Conservation (phyloP, 1,140 invertebrate genomes). For the Drosophila bocqueti region DNA sequence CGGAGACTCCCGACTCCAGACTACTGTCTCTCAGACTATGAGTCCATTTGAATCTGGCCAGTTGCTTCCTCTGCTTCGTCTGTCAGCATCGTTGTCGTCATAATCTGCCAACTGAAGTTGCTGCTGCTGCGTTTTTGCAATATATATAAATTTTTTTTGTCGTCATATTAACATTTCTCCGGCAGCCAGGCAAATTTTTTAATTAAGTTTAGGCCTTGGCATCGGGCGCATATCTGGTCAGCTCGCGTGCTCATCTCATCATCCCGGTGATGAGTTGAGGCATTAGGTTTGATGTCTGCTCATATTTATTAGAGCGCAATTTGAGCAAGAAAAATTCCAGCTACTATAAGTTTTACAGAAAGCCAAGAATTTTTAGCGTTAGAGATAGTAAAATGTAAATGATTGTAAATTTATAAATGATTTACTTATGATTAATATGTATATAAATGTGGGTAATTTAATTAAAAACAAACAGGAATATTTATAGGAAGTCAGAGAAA, state of each 20-base stretch:
- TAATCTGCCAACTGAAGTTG: constrained; percentile 40
- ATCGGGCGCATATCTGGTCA: constrained; percentile 36
- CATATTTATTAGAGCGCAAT: constrained; percentile 83
- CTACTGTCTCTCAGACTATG: constrained; percentile 10
- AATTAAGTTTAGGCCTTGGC: constrained; percentile 76
- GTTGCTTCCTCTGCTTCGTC: constrained; percentile 32
- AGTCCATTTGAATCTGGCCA: constrained; percentile 18
- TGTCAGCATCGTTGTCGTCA: constrained; percentile 57
- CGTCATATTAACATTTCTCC: constrained; percentile 56
- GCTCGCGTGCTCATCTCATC: constrained; percentile 73
- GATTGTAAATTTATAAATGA: no score
- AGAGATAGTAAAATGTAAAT: not conserved
- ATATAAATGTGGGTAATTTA: not conserved
- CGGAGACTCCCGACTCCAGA: constrained; percentile 19
- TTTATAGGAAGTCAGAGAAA: not conserved
- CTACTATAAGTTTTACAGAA: constrained; percentile 4
- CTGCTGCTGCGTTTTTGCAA: constrained; percentile 33
- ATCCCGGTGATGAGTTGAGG: constrained; percentile 73
- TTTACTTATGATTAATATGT: not conserved
- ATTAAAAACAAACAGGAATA: not conserved
- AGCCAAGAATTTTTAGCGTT: constrained; percentile 25
- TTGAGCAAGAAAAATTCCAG: constrained; percentile 56
- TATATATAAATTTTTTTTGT: constrained; percentile 11
- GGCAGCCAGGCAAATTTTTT: constrained; percentile 49
- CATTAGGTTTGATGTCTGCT: constrained; percentile 79